A percentile compares a stretch with the other conserved stretches of the same genome.
These are phyloP conservation scores for Frankliniella intonsa DNA, from an alignment of 2,888 invertebrate species.

Conservation along the genomic window DNA sequence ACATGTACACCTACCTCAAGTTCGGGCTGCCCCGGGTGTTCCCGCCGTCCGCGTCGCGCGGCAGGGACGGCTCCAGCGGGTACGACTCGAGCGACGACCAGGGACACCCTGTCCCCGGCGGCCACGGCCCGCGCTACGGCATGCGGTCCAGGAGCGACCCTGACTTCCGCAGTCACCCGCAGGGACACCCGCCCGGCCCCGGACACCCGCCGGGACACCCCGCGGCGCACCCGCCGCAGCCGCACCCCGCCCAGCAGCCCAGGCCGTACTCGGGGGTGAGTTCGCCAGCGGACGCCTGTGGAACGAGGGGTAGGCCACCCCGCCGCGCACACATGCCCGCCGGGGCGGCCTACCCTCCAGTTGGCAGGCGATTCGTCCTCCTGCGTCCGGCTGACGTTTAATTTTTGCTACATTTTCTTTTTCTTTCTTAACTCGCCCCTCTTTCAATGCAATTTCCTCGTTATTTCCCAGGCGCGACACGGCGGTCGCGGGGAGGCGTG, in stretches of 20 bases:
- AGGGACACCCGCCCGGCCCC: too few relatives aligned
- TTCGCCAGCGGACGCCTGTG: background rate
- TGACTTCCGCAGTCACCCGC: constrained; percentile 59
- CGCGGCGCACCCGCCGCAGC: constrained; percentile 28
- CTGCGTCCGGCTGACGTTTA: too few relatives aligned
- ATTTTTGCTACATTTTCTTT: too few relatives aligned
- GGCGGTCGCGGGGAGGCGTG: constrained; percentile 39
- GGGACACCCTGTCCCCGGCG: constrained; percentile 18
- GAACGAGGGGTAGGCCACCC: background rate
- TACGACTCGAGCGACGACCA: constrained; percentile 80
- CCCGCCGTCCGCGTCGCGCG: constrained; percentile 72
- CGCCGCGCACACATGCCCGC: background rate
- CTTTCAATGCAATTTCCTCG: constrained; percentile 46
- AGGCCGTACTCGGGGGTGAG: constrained; percentile 31
- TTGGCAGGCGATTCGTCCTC: too few relatives aligned
- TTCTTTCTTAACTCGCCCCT: too few relatives aligned
- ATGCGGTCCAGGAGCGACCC: constrained; percentile 72
- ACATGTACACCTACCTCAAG: constrained; percentile 90
- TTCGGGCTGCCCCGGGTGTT: constrained; percentile 89
- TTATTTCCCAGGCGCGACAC: constrained; percentile 43
- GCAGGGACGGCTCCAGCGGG: constrained; percentile 81
- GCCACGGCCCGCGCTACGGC: constrained; percentile 35
- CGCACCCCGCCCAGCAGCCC: constrained; percentile 34
- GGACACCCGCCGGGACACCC: background rate
- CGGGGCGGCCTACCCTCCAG: background rate